phyloP scores from a whole-genome alignment of 2,888 invertebrate genomes.

The Epinotia bilunana region DNA sequence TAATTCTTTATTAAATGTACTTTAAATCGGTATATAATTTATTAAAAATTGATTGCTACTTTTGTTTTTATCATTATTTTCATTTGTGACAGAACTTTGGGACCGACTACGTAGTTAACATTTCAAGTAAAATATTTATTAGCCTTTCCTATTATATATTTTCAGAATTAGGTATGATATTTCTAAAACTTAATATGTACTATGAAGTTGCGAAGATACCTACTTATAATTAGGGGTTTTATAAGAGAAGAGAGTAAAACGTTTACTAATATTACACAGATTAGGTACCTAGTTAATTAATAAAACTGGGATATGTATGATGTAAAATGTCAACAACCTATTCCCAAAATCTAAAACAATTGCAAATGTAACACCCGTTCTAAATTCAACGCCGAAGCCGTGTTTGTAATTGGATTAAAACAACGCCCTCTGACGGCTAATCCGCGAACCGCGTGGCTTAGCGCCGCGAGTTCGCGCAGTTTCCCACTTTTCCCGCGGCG shows the following conservation, averaged over 20 bases:
- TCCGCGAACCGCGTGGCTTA: constrained; percentile 61
- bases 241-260: too few species aligned
- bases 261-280: neutral
- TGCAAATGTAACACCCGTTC: constrained; percentile 24
- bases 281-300: neutral
- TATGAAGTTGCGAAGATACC: neutral
- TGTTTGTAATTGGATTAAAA: constrained; percentile 45
- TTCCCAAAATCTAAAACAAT: neutral
- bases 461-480: constrained; percentile 57
- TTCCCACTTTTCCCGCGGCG: constrained; percentile 55
- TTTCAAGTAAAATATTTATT: too few species aligned
- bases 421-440: constrained; percentile 66
- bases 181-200: too few species aligned
- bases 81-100: too few species aligned
- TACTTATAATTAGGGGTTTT: too few species aligned
- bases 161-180: too few species aligned
- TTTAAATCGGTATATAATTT: too few species aligned
- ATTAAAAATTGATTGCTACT: too few species aligned
- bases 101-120: too few species aligned
- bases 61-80: too few species aligned
- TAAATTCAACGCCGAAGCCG: constrained; percentile 35
- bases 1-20: too few species aligned
- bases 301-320: neutral
- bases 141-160: too few species aligned
- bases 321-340: neutral